These are phyloP conservation scores for Thomomys bottae DNA, from an alignment of 2,113 vertebrate species.

Conservation along the genomic window DNA sequence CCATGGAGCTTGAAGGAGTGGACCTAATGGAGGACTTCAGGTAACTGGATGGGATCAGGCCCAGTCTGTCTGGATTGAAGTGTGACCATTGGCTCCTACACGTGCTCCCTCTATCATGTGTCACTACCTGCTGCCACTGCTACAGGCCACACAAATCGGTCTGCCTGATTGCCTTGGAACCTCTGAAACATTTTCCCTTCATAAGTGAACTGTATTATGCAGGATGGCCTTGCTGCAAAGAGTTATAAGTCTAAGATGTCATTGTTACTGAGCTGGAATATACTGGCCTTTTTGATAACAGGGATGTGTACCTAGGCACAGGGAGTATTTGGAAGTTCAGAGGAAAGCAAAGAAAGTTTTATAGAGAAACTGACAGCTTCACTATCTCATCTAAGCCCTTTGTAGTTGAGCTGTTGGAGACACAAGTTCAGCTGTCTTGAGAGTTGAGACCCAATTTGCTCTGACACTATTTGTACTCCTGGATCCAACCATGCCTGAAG, in stretches of 20 bases:
- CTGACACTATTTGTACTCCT: not conserved
- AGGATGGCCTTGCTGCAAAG: not conserved
- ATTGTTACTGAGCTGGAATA: not conserved
- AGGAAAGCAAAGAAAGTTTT: not conserved
- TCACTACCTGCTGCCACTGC: not conserved
- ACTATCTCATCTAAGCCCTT: accelerated
- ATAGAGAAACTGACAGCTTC: accelerated
- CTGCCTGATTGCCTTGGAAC: not conserved
- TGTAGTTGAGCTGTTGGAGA: accelerated
- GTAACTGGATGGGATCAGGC: not conserved
- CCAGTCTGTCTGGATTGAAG: not conserved
- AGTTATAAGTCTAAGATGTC: not conserved
- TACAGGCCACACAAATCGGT: not conserved
- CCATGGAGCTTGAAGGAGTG: not conserved
- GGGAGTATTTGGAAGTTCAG: not conserved
- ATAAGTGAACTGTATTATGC: accelerated
- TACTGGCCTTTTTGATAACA: not conserved
- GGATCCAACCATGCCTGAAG: slow-evolving; percentile 26
- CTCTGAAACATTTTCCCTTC: not conserved
- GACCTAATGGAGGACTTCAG: not conserved
- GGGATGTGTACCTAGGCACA: not conserved
- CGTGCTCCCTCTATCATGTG: too few relatives aligned
- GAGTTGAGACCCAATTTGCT: not conserved
- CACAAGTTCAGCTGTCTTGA: not conserved
- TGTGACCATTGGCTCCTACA: not conserved